A percentile compares a stretch with the other conserved stretches of the same genome.
Conservation (phyloP, 2,797 vertebrate genomes). For the Tympanoctomys barrerae region DNA sequence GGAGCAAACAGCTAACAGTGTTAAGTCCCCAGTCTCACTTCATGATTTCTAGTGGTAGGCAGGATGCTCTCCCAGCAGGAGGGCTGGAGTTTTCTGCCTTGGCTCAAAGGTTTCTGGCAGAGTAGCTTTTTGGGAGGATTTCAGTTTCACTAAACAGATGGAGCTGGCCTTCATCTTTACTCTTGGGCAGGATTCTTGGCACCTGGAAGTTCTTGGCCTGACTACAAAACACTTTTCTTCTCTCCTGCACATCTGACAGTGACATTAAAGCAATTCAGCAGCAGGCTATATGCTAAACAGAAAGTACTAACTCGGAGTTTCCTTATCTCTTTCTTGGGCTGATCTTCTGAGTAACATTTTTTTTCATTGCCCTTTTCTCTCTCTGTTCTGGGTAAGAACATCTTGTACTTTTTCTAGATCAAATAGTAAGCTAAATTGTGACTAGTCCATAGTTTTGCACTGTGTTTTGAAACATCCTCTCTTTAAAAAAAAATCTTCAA, state of each 20-base stretch:
- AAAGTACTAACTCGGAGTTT: background rate
- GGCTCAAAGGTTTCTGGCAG: background rate
- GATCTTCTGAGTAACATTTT: background rate
- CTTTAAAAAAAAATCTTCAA: constrained; percentile 5
- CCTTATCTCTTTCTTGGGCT: background rate
- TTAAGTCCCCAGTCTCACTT: background rate
- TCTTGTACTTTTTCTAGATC: constrained; percentile 42
- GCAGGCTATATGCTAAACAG: background rate
- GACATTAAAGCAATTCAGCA: background rate
- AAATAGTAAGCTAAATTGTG: background rate
- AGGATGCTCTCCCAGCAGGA: background rate
- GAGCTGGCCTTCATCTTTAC: background rate
- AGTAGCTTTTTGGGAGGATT: background rate
- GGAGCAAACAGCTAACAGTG: background rate
- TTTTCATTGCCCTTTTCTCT: background rate
- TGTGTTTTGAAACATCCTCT: constrained; percentile 10
- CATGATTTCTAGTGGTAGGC: background rate
- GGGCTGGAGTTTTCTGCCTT: background rate
- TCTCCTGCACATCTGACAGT: background rate
- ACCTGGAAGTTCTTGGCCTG: background rate
- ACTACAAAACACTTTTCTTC: background rate
- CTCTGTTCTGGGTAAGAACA: constrained; percentile 8
- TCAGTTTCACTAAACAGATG: background rate
- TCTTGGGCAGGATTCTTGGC: constrained; percentile 53
- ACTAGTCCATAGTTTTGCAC: background rate